Percentiles rank a stretch among this genome's conserved stretches.
Evolutionary conservation across 1,140 invertebrate species (phyloP).

Genomic region (Drosophila nannoptera): DNA sequence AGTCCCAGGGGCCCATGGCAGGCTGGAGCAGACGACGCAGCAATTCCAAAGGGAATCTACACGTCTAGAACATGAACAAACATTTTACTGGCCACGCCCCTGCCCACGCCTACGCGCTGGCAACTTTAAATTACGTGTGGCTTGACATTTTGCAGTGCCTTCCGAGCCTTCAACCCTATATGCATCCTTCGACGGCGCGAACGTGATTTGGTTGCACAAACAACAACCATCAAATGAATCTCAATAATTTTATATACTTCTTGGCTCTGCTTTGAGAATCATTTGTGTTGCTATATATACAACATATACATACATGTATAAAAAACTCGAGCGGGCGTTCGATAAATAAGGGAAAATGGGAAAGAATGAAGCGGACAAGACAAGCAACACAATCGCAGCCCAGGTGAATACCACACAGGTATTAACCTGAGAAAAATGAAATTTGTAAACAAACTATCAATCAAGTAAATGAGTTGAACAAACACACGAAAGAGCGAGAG

Average conservation of each 20-base stretch:
- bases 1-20: conserved; percentile 18
- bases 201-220: conserved; percentile 65
- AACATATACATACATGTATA: conserved; percentile 2
- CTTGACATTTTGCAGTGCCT: conserved; percentile 2
- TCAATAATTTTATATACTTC: conserved; percentile 44
- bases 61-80: conserved; percentile 17
- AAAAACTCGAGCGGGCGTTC: conserved; percentile 51
- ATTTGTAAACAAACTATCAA: conserved; percentile 75
- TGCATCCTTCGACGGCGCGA: conserved; percentile 45
- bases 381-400: conserved; percentile 33
- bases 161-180: conserved; percentile 25
- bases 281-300: conserved; percentile 5
- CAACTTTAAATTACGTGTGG: conserved; percentile 43
- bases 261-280: conserved; percentile 9
- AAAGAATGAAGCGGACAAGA: conserved; percentile 15
- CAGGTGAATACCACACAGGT: conserved; percentile 38
- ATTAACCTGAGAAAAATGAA: conserved; percentile 57
- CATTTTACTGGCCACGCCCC: conserved; percentile 35
- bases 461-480: conserved; percentile 57
- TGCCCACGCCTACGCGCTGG: conserved; percentile 30
- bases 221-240: conserved; percentile 67
- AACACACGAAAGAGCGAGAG: conserved; percentile 29
- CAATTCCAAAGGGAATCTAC: conserved; percentile 8
- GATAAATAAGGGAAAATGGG: conserved; percentile 10
- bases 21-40: conserved; percentile 5